Percentiles rank a stretch among this genome's conserved stretches.
Conservation (phyloP, 2,797 vertebrate species). For the Phalloptychus januarius region DNA sequence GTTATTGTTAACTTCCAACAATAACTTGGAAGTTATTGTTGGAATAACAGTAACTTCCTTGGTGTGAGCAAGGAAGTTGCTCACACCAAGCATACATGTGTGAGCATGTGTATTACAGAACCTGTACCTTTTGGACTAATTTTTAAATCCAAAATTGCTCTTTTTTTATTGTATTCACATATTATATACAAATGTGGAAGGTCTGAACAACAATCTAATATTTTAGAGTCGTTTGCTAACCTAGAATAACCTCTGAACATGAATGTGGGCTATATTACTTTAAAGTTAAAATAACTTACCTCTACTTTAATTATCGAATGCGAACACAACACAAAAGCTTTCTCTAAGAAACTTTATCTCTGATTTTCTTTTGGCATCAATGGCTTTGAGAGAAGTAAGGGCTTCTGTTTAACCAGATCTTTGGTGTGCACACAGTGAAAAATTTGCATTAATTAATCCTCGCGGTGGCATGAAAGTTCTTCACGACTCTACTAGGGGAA, state of each 20-base stretch:
- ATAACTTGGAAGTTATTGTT: too few relatives aligned
- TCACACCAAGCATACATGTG: too few relatives aligned
- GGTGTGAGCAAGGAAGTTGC: too few relatives aligned
- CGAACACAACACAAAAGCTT: not conserved
- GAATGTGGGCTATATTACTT: not conserved
- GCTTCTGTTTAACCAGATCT: not conserved
- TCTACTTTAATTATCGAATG: not conserved
- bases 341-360: not conserved
- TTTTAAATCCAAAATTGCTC: not conserved
- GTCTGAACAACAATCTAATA: not conserved
- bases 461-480: not conserved
- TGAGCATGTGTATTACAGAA: not conserved
- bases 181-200: not conserved
- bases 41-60: too few relatives aligned
- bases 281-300: not conserved
- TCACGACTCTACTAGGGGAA: constrained; percentile 24
- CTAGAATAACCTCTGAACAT: not conserved
- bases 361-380: not conserved
- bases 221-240: not conserved
- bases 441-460: constrained; percentile 16
- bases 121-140: not conserved
- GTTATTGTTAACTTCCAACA: too few relatives aligned
- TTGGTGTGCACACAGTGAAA: constrained; percentile 12
- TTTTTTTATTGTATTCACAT: not conserved
- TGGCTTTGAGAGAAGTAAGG: not conserved